Evolutionary conservation across 2,888 invertebrate species (phyloP).

Genomic region (Synergus japonicus): DNA sequence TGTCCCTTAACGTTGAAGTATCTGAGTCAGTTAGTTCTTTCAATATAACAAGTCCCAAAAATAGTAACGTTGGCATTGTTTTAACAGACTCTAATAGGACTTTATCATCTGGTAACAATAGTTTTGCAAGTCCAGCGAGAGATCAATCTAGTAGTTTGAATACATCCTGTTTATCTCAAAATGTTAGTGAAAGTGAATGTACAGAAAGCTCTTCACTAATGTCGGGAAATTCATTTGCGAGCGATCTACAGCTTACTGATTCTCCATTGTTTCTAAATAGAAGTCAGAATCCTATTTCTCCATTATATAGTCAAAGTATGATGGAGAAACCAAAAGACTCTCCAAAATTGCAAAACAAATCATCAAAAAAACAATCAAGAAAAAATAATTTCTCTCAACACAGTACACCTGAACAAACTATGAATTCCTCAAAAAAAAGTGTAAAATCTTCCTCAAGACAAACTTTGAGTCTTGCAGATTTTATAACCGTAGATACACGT

Average conservation of each 20-base stretch:
- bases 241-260: conserved; percentile 44
- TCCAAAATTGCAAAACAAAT: conserved; percentile 45
- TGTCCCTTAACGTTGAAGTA: background rate
- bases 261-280: conserved; percentile 42
- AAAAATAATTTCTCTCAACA: conserved; percentile 41
- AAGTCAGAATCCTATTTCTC: conserved; percentile 57
- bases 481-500: conserved; percentile 56
- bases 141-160: conserved; percentile 47
- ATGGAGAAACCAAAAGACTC: conserved; percentile 47
- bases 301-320: conserved; percentile 52
- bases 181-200: conserved; percentile 42
- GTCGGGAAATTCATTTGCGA: conserved; percentile 49
- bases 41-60: conserved; percentile 15
- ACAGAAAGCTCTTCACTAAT: conserved; percentile 50
- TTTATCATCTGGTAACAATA: conserved; percentile 27
- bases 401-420: conserved; percentile 50
- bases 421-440: conserved; percentile 55
- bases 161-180: conserved; percentile 43
- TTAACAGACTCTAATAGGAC: conserved; percentile 20
- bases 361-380: conserved; percentile 37
- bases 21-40: conserved; percentile 42
- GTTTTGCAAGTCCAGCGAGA: conserved; percentile 45
- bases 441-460: conserved; percentile 55
- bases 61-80: background rate
- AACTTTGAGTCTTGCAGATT: conserved; percentile 63